Evolutionary conservation across 2,113 vertebrate species (phyloP).

Genomic region (Hystrix brachyura): DNA sequence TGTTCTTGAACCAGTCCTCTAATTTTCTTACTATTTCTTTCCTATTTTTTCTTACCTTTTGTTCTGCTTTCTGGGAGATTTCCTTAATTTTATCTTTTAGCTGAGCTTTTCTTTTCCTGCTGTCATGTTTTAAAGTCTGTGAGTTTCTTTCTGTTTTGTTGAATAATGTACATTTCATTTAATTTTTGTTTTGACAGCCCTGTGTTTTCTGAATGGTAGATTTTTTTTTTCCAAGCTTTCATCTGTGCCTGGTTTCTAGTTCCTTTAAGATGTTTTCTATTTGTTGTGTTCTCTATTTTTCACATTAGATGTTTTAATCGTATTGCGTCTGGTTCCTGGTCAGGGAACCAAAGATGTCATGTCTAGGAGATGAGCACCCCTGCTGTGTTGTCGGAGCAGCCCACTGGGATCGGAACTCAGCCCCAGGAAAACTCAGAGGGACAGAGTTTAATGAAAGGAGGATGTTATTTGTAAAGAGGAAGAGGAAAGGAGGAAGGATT

Average conservation of each 20-base stretch:
- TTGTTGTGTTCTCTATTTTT: not conserved
- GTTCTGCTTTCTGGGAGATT: not conserved
- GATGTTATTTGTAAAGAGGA: not conserved
- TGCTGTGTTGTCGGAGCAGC: not conserved
- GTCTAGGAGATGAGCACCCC: not conserved
- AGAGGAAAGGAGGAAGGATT: too few relatives aligned
- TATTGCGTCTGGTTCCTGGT: not conserved
- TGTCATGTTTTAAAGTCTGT: not conserved
- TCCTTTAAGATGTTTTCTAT: not conserved
- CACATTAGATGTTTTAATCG: not conserved
- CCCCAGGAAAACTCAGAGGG: not conserved
- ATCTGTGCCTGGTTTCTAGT: not conserved
- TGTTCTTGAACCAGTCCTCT: not conserved
- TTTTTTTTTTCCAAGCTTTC: not conserved
- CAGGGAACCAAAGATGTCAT: not conserved
- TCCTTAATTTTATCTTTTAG: not conserved
- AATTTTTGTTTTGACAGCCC: slow-evolving; percentile 11
- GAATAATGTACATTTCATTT: slow-evolving; percentile 13
- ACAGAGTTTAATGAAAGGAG: not conserved
- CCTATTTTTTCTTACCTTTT: not conserved
- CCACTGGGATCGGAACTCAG: not conserved
- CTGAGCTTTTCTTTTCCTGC: not conserved
- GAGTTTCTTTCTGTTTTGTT: not conserved
- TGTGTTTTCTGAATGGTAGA: not conserved
- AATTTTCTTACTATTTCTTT: not conserved